Evolutionary conservation across 2,797 vertebrate genomes (phyloP), one percentile per base, ranked within the genome.

Genomic region (Fratercula arctica): DNA sequence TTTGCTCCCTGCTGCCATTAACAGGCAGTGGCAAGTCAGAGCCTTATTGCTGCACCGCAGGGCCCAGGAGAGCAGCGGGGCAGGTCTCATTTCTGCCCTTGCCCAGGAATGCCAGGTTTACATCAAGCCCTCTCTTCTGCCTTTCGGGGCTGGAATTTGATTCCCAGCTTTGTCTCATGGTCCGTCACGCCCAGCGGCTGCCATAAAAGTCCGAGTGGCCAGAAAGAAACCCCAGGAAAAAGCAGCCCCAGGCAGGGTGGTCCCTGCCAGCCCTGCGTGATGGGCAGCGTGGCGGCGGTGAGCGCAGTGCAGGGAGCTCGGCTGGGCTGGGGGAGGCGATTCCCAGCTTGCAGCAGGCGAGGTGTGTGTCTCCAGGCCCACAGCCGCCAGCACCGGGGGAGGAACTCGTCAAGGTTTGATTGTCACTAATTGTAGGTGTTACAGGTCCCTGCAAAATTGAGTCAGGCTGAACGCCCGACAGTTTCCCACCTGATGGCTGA

Each of bases 271-370:
- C 7, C 11, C 37, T 8, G 2, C 3, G 1, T 0, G 1, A 28
- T 11, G 74, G 29, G 37, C 83, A n/a, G 60, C 0, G 10, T 48
- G 20, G 26, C 3, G 16, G 29, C 4, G 1, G 46, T 6, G 15
- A 24, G 31, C 6, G 1, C 7, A 3, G 50, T 9, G 2, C 3
- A 0, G 4, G 15, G 10, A 6, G 18, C 25, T 2, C 7, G 50
- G 23, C 50, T 7, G 66, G 11, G 43, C 64, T 45, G 57, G 24
- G 39, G 33, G 39, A 51, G 26, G 33, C 28, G 14, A 19, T 13
- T 37, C 53, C 31, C 5, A 28, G 9, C 61, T 57, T 4, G 3
- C 56, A 29, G 69, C 41, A 25, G 81, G 43, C 0, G 0, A 56
- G 56, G 37, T 16, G 19, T 7, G 5, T 68, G 15, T 57, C 11